Evolutionary conservation across 1,140 invertebrate species (phyloP).

Genomic region (Protaetia brevitarsis): DNA sequence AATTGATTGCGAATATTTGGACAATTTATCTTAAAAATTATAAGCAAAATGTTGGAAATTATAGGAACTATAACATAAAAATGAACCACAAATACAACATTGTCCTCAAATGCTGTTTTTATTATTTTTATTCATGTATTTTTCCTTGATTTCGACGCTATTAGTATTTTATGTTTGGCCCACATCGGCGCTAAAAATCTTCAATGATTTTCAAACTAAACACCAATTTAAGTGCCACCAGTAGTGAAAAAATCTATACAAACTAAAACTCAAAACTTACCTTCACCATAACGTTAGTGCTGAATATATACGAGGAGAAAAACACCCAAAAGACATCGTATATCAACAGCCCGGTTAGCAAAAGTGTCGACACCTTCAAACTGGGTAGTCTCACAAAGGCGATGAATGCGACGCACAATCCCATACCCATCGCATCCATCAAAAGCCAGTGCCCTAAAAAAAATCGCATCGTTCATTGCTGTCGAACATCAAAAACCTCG

Average conservation of each 20-base stretch:
- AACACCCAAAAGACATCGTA: constrained; percentile 99
- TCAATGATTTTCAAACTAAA: no score
- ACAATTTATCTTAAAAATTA: no score
- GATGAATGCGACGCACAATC: constrained; percentile 95
- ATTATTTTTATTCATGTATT: no score
- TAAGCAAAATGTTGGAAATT: no score
- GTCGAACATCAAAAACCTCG: not conserved
- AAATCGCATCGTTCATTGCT: not conserved
- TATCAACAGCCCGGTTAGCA: constrained; percentile 89
- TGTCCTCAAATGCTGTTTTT: no score
- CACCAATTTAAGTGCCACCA: no score
- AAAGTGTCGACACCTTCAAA: constrained; percentile 92
- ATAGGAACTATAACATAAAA: no score
- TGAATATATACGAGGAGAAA: constrained; percentile 97
- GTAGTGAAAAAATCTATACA: not conserved
- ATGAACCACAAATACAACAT: no score
- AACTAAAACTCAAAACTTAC: constrained; percentile 51
- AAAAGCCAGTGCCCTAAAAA: constrained; percentile 83
- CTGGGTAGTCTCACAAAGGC: constrained; percentile 93
- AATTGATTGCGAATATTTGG: no score
- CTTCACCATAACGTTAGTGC: constrained; percentile 98
- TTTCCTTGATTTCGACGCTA: no score
- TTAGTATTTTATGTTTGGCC: no score
- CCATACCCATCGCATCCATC: constrained; percentile 98
- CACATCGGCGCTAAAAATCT: no score